phyloP scores from a whole-genome alignment of 2,888 invertebrate species.

The Leptarthrus brevirostris region DNA sequence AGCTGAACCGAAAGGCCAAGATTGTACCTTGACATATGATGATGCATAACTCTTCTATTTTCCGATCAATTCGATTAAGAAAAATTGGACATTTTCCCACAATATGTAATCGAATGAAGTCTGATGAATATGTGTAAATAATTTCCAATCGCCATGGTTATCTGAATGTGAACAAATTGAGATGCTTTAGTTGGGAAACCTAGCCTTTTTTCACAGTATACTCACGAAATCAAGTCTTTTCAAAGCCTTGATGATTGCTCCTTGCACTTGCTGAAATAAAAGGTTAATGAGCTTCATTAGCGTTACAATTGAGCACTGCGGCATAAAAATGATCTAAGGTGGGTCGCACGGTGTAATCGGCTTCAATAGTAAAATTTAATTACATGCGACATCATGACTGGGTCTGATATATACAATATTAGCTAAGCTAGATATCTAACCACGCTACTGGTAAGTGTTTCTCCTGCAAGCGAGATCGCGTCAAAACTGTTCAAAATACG shows the following conservation, averaged over 20 bases:
- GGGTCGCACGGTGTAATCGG: neutral
- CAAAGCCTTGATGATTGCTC: neutral
- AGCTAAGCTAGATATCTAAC: neutral
- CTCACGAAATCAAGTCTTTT: neutral
- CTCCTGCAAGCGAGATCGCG: constrained; percentile 19
- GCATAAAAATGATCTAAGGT: constrained; percentile 13
- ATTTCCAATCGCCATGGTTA: no score
- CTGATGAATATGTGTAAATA: no score
- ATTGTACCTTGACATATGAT: constrained; percentile 1
- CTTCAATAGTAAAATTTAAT: constrained; percentile 17
- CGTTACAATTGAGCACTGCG: no score
- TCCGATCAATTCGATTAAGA: neutral
- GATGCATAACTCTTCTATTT: neutral
- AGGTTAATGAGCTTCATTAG: constrained; percentile 36
- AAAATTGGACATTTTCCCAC: constrained; percentile 12
- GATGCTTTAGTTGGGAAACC: no score
- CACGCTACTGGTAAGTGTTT: neutral
- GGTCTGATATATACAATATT: neutral
- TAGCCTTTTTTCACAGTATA: neutral
- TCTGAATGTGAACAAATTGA: no score
- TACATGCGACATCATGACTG: constrained; percentile 35
- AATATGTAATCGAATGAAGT: neutral
- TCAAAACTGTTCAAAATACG: constrained; percentile 20
- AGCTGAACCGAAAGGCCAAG: constrained; percentile 32
- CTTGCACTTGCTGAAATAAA: neutral